A percentile compares a stretch with the other conserved stretches of the same genome.
These are phyloP conservation scores for Cryptocephalus primarius DNA, from an alignment of 2,888 invertebrate genomes.

Conservation along the genomic window DNA sequence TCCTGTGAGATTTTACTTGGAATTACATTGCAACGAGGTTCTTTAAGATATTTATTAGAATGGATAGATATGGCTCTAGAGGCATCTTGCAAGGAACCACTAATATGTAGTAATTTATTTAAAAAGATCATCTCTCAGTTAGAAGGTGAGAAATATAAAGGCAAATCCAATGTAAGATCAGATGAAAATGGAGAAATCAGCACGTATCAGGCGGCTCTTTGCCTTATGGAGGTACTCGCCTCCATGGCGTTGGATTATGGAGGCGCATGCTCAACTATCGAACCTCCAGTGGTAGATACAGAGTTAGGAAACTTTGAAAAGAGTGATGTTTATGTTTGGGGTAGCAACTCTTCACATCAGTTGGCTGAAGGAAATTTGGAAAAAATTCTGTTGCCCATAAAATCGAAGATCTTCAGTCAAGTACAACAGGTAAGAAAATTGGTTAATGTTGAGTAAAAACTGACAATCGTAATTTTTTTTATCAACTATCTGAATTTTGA, in stretches of 20 bases:
- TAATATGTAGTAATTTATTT: conserved; percentile 27
- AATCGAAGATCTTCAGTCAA: conserved; percentile 45
- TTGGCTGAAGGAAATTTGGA: conserved; percentile 49
- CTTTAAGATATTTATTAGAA: conserved; percentile 46
- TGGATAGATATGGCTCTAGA: conserved; percentile 52
- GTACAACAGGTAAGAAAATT: conserved; percentile 41
- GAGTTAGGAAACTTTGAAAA: conserved; percentile 28
- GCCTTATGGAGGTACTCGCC: conserved; percentile 43
- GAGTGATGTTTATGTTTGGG: conserved; percentile 51
- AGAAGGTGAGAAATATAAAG: conserved; percentile 18
- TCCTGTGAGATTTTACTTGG: conserved; percentile 44
- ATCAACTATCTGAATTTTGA: too few species aligned
- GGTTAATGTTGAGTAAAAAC: too few species aligned
- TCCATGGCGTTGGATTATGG: conserved; percentile 37
- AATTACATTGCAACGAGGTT: conserved; percentile 48
- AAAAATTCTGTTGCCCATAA: conserved; percentile 46
- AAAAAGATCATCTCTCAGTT: conserved; percentile 25
- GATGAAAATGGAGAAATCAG: conserved; percentile 19
- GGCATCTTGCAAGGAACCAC: conserved; percentile 20
- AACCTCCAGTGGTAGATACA: conserved; percentile 16
- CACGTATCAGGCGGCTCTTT: conserved; percentile 43
- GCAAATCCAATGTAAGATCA: conserved; percentile 11
- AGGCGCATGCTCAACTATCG: conserved; percentile 26
- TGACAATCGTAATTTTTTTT: too few species aligned
- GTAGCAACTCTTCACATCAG: conserved; percentile 54